phyloP scores from a whole-genome alignment of 2,797 vertebrate genomes.

The Gambelia wislizenii region DNA sequence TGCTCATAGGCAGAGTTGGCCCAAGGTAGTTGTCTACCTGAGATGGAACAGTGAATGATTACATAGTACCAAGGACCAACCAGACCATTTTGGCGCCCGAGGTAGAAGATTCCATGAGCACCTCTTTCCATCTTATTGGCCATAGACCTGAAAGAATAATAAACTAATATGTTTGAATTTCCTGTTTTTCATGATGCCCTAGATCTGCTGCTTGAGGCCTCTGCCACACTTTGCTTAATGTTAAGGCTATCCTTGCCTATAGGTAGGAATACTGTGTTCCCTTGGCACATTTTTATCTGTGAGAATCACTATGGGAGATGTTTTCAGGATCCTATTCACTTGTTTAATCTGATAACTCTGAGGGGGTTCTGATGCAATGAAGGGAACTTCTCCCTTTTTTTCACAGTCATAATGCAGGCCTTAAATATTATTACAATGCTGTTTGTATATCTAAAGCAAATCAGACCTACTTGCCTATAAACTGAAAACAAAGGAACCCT shows the following conservation, averaged over 20 bases:
- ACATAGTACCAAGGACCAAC: not conserved
- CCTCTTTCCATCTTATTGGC: not conserved
- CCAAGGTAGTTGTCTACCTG: not conserved
- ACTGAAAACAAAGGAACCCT: slow-evolving; percentile 70
- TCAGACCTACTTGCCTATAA: slow-evolving; percentile 70
- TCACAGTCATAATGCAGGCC: slow-evolving; percentile 39
- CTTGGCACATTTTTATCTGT: slow-evolving; percentile 24
- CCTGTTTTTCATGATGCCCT: not conserved
- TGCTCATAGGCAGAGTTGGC: not conserved
- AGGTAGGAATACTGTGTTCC: slow-evolving; percentile 36
- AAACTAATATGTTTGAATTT: not conserved
- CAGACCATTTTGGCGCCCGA: not conserved
- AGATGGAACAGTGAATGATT: not conserved
- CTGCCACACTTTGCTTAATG: not conserved
- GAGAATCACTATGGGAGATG: slow-evolving; percentile 37
- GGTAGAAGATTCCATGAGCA: not conserved
- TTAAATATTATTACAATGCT: slow-evolving; percentile 54
- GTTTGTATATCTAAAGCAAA: slow-evolving; percentile 62
- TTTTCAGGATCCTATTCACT: slow-evolving; percentile 46
- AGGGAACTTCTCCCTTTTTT: slow-evolving; percentile 59
- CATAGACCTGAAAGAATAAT: not conserved
- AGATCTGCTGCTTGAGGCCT: not conserved
- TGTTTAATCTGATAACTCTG: slow-evolving; percentile 60
- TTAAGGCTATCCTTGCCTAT: fast-evolving
- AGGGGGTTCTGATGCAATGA: slow-evolving; percentile 46